A percentile compares a stretch with the other conserved stretches of the same genome.
These are phyloP conservation scores for Pelodiscus sinensis DNA, from an alignment of 2,113 vertebrate species.

Conservation along the genomic window DNA sequence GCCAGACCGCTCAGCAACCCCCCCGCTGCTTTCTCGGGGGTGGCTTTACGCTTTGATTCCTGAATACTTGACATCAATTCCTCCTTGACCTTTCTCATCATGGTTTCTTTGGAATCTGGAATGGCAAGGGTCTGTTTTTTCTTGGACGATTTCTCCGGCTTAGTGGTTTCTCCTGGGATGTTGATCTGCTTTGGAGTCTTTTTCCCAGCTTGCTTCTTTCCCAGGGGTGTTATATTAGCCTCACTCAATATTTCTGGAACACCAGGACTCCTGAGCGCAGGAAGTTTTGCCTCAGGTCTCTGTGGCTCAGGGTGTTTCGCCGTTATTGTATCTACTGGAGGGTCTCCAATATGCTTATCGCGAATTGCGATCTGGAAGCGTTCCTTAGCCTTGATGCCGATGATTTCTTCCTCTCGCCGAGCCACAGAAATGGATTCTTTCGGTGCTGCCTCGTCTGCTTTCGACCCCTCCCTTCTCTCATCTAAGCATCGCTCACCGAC, in stretches of 20 bases:
- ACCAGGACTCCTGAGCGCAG: background rate
- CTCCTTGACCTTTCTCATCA: slow-evolving; percentile 28
- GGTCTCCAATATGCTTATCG: background rate
- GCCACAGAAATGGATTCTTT: background rate
- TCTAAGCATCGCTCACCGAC: background rate
- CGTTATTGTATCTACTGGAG: background rate
- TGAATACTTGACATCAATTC: slow-evolving; percentile 30
- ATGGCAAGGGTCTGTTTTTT: slow-evolving; percentile 1
- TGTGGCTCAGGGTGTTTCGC: background rate
- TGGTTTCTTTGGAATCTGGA: slow-evolving; percentile 16
- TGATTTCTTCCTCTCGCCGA: background rate
- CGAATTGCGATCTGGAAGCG: background rate
- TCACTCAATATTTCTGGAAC: background rate
- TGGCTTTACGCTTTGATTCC: slow-evolving; percentile 56
- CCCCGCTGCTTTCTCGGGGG: background rate
- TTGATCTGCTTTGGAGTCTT: slow-evolving; percentile 50
- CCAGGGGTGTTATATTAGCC: background rate
- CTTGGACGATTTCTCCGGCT: background rate
- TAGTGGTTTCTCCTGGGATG: background rate
- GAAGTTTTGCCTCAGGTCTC: background rate
- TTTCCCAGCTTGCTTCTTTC: slow-evolving; percentile 47
- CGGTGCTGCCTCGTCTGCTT: background rate
- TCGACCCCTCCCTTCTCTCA: background rate
- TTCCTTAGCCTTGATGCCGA: background rate
- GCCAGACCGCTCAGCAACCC: background rate